These are phyloP conservation scores for Orthosia incerta DNA, from an alignment of 2,888 invertebrate species.

Conservation along the genomic window DNA sequence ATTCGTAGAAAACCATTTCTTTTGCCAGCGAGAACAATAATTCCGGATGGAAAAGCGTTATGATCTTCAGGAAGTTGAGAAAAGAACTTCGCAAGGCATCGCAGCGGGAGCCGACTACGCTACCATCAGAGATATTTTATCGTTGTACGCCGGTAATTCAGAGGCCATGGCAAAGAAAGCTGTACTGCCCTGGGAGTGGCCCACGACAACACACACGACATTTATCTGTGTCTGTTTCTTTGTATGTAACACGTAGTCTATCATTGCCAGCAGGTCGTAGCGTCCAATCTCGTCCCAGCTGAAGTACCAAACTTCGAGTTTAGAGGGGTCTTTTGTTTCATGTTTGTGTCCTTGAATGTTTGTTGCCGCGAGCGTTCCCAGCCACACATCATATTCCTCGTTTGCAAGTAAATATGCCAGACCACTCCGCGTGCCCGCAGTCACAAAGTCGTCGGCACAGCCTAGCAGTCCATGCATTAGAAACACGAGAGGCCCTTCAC, in stretches of 20 bases:
- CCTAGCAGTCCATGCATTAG: slow-evolving; percentile 94
- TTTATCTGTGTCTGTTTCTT: slow-evolving; percentile 91
- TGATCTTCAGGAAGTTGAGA: slow-evolving; percentile 49
- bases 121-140: slow-evolving; percentile 89
- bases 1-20: slow-evolving; percentile 47
- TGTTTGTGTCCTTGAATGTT: slow-evolving; percentile 91
- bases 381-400: slow-evolving; percentile 94
- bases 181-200: slow-evolving; percentile 93
- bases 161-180: slow-evolving; percentile 92
- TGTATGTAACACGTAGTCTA: slow-evolving; percentile 92
- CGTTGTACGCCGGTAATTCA: slow-evolving; percentile 91
- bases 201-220: slow-evolving; percentile 95
- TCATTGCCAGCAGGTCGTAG: slow-evolving; percentile 94
- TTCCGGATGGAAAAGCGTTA: slow-evolving; percentile 45
- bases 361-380: slow-evolving; percentile 94
- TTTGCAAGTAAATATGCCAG: slow-evolving; percentile 88
- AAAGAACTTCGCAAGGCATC: slow-evolving; percentile 61
- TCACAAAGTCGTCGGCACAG: slow-evolving; percentile 93
- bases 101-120: slow-evolving; percentile 71
- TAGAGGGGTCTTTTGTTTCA: slow-evolving; percentile 73
- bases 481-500: slow-evolving; percentile 86
- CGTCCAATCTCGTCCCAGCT: slow-evolving; percentile 95
- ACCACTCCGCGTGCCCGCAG: slow-evolving; percentile 90
- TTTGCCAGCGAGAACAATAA: slow-evolving; percentile 39
- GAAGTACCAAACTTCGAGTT: slow-evolving; percentile 91